Conservation (phyloP, 92 coral and sea anemone genomes). For the Phenganax marumi region DNA sequence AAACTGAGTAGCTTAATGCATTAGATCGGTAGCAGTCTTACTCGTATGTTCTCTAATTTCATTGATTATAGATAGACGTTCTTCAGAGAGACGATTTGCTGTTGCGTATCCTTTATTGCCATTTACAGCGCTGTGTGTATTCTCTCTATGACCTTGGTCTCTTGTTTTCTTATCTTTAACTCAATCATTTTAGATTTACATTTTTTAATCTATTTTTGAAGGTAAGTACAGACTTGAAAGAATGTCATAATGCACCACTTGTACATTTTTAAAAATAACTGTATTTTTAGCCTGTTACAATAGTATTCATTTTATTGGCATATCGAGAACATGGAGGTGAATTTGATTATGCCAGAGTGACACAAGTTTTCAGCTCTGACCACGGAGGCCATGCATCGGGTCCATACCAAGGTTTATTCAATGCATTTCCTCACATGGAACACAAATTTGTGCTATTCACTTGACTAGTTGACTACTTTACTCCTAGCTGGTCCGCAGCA, state of each 20-base stretch:
- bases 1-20: not conserved
- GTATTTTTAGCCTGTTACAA: conserved; percentile 31
- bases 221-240: conserved; percentile 9
- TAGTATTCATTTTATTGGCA: conserved; percentile 14
- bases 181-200: conserved; percentile 11
- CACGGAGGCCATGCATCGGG: not conserved
- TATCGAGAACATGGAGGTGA: conserved; percentile 33
- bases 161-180: conserved; percentile 7
- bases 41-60: not conserved
- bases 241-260: not conserved
- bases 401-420: not conserved
- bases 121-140: not conserved
- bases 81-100: conserved; percentile 19
- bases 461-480: too few species aligned
- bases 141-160: not conserved
- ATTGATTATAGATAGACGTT: not conserved
- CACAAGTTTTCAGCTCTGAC: not conserved
- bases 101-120: conserved; percentile 22
- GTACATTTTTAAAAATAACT: not conserved
- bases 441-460: too few species aligned
- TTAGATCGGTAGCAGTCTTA: not conserved
- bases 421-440: too few species aligned
- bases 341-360: conserved; percentile 28
- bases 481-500: not conserved
- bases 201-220: conserved; percentile 35